These are phyloP conservation scores for Antitype chi DNA, from an alignment of 2,888 invertebrate genomes.

Conservation along the genomic window DNA sequence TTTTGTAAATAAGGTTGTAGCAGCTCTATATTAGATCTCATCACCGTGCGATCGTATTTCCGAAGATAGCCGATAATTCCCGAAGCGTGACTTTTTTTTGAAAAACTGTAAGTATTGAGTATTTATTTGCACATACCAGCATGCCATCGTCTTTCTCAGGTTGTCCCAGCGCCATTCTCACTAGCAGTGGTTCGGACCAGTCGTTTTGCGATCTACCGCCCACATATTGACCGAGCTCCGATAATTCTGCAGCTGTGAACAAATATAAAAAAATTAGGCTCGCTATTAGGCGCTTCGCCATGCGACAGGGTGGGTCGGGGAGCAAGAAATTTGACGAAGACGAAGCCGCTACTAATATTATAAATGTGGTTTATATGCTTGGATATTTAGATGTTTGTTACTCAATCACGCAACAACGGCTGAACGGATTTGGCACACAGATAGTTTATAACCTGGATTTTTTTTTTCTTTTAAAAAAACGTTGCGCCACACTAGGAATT, in stretches of 20 bases:
- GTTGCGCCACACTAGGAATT: too few species aligned
- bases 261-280: neutral
- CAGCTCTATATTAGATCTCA: neutral
- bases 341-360: too few species aligned
- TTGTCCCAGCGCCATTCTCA: slow-evolving; percentile 76
- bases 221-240: slow-evolving; percentile 77
- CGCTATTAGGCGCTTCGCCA: too few species aligned
- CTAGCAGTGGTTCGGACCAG: slow-evolving; percentile 82
- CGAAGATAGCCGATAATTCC: neutral
- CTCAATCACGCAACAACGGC: too few species aligned
- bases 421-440: too few species aligned
- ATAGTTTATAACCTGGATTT: too few species aligned
- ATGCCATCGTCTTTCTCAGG: slow-evolving; percentile 62
- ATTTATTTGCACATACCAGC: slow-evolving; percentile 65
- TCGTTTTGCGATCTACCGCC: slow-evolving; percentile 79
- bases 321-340: too few species aligned
- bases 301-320: too few species aligned
- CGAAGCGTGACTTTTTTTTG: neutral
- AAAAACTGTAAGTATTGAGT: neutral
- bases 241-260: slow-evolving; percentile 76
- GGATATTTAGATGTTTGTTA: too few species aligned
- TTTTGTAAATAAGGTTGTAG: neutral
- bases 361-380: too few species aligned
- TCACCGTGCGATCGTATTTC: neutral
- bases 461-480: too few species aligned